These are phyloP conservation scores for Cantharis flavilabris DNA, from an alignment of 2,888 invertebrate species.

Conservation along the genomic window DNA sequence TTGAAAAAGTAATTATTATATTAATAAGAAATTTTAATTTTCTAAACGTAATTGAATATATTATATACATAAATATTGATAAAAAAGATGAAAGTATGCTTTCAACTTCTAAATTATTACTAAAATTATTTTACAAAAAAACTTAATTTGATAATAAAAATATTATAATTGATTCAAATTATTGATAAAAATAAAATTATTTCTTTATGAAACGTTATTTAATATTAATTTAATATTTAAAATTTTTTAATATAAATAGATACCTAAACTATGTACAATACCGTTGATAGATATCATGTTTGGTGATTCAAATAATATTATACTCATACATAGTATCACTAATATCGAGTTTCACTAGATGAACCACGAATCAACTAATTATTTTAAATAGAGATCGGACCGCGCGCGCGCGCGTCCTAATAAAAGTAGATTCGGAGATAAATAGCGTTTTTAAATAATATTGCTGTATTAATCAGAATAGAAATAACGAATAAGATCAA, in stretches of 20 bases:
- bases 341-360: background rate
- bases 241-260: background rate
- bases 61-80: background rate
- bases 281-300: no score
- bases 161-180: background rate
- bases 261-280: no score
- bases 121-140: background rate
- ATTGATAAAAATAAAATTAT: background rate
- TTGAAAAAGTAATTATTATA: background rate
- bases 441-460: no score
- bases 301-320: no score
- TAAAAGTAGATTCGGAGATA: background rate
- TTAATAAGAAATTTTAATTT: background rate
- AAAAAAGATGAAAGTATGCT: background rate
- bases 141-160: background rate
- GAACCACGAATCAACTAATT: background rate
- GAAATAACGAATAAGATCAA: no score
- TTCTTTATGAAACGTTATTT: background rate
- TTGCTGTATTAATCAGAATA: no score
- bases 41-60: background rate
- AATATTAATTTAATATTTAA: background rate
- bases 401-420: background rate
- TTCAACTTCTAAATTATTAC: background rate
- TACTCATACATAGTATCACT: no score
- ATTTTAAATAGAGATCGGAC: background rate